Evolutionary conservation across 2,888 invertebrate species (phyloP), one percentile per base, ranked within the genome.

Genomic region (Tuta absoluta): DNA sequence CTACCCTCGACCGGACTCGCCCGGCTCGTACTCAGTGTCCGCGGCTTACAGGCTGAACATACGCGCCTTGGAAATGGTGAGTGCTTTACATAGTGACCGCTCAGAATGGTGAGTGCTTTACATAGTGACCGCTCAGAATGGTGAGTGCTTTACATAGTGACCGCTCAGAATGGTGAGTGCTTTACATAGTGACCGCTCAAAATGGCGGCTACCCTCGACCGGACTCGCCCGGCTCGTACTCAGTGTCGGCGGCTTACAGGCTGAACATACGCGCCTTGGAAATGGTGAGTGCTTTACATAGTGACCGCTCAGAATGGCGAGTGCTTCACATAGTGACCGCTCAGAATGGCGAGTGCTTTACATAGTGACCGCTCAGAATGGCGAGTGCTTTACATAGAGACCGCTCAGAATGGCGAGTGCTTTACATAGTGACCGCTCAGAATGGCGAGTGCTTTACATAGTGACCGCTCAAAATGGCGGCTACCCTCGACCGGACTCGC

Each of bases 401-500:
- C 8, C 3, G 1, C 1, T 11, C 12, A 10, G 38, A 28, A 38
- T 38, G 38, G 38, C 8, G 38, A 38, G 38, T 38, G 8, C 8
- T 8, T 38, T 38, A 8, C 12, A 8, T 38, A 12, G 0, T 8
- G 8, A 49, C 8, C 3, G 1, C 1, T 11, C 12, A 10, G 38
- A 28, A 8, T 38, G 38, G 38, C 11, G 38, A 19, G 19, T 21
- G 11, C 11, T n/a, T n/a, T n/a, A n/a, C n/a, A n/a, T n/a, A 0
- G 84, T 82, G 48, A 84, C 86, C 48, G 84, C 86, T 61, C 73
- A 84, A 69, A 72, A 80, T 72, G 80, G 84, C 67, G 80, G 90
- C 75, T 78, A 89, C 90, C 75, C 94, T 82, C 41, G 82, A 71
- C 79, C 94, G 77, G 71, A 95, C 92, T 73, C 85, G 76, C 75